Conservation (phyloP, 2,888 invertebrate genomes). For the Hydriomena furcata region DNA sequence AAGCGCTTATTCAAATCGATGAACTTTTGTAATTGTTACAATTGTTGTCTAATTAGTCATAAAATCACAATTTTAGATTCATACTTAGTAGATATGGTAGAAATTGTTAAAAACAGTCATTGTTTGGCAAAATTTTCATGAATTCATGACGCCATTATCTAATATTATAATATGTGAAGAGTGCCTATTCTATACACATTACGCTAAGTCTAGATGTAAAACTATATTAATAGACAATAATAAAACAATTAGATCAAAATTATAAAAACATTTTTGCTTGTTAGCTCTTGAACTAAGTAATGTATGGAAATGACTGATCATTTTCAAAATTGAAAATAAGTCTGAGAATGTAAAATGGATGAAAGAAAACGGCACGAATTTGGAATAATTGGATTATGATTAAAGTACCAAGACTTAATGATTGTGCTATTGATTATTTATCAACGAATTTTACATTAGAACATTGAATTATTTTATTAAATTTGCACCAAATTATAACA, state of each 20-base stretch:
- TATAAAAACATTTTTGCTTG: background rate
- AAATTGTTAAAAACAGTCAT: background rate
- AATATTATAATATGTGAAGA: background rate
- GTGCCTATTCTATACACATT: constrained; percentile 7
- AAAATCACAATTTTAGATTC: too few species aligned
- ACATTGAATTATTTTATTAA: too few species aligned
- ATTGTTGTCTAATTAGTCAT: too few species aligned
- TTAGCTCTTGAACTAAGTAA: background rate
- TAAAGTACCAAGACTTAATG: background rate
- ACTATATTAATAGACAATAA: constrained; percentile 16
- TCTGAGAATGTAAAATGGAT: constrained; percentile 1
- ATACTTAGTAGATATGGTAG: too few species aligned
- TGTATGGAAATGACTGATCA: constrained; percentile 1
- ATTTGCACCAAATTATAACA: too few species aligned
- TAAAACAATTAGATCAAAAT: constrained; percentile 3
- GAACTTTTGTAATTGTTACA: too few species aligned
- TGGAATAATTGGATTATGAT: background rate
- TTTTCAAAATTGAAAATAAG: background rate
- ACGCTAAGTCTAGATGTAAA: constrained; percentile 7
- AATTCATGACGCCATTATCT: background rate
- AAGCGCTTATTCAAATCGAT: too few species aligned
- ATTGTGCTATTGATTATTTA: too few species aligned
- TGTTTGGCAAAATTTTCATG: background rate
- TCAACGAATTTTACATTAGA: background rate
- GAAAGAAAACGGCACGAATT: constrained; percentile 1